Percentiles rank a stretch among this genome's conserved stretches.
Evolutionary conservation across 2,113 vertebrate species (phyloP).

Genomic region (Daubentonia madagascariensis): DNA sequence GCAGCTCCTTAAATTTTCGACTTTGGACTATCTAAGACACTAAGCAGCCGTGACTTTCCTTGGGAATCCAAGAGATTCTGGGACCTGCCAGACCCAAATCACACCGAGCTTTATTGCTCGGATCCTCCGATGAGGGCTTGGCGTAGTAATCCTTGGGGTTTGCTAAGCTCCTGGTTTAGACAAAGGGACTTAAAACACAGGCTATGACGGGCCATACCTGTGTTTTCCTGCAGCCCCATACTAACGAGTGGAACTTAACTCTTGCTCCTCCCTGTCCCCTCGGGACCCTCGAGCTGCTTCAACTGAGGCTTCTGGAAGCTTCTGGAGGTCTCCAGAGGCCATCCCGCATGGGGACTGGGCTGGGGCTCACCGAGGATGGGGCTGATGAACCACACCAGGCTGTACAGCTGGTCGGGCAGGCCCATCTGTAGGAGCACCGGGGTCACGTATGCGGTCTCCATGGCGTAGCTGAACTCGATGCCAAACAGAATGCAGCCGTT

Average conservation of each 20-base stretch:
- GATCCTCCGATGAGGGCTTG: accelerated
- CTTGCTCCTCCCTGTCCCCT: background rate
- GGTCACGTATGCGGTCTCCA: slow-evolving; percentile 98
- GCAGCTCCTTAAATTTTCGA: background rate
- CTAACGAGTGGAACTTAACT: background rate
- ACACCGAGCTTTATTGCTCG: background rate
- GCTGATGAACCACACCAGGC: slow-evolving; percentile 98
- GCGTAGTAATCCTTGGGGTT: accelerated
- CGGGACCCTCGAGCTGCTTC: background rate
- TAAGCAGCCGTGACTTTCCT: background rate
- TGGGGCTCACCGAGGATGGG: slow-evolving; percentile 92
- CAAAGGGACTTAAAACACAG: background rate
- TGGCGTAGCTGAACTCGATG: slow-evolving; percentile 98
- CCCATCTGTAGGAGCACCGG: slow-evolving; percentile 98
- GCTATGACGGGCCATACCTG: background rate
- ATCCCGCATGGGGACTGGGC: background rate
- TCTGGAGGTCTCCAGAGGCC: background rate
- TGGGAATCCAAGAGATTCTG: background rate
- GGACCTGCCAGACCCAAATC: background rate
- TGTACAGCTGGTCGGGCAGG: slow-evolving; percentile 96
- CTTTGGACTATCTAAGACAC: accelerated
- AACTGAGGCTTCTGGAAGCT: background rate
- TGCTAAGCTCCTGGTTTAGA: background rate
- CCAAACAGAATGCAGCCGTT: slow-evolving; percentile 97
- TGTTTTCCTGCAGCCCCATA: background rate